These are phyloP conservation scores for Bambusicola thoracicus DNA, from an alignment of 2,113 vertebrate species.

Conservation along the genomic window DNA sequence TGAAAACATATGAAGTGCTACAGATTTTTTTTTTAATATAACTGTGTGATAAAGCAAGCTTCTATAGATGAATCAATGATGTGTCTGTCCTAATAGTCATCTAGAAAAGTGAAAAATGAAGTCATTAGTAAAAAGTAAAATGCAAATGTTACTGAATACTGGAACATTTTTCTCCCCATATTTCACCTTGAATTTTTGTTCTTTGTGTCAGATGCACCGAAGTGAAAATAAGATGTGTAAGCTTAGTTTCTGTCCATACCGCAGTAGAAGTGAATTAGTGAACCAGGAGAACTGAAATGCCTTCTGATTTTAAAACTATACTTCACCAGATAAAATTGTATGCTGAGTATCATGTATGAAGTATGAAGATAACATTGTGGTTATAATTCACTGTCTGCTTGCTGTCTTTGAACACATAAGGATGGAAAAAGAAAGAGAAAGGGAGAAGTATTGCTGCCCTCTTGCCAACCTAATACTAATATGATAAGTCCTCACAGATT, in stretches of 20 bases:
- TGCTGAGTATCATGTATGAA: background rate
- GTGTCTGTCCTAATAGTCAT: constrained; percentile 56
- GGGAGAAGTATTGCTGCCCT: background rate
- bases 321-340: background rate
- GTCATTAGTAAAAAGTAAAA: constrained; percentile 75
- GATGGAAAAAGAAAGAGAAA: background rate
- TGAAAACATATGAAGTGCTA: constrained; percentile 72
- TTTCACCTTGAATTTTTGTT: constrained; percentile 46
- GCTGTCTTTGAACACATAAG: background rate
- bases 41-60: constrained; percentile 58
- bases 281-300: background rate
- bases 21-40: constrained; percentile 63
- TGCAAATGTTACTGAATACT: constrained; percentile 70
- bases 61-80: constrained; percentile 70
- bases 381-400: background rate
- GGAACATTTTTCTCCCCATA: constrained; percentile 52
- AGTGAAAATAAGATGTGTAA: constrained; percentile 19
- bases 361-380: background rate
- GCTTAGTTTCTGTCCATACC: background rate
- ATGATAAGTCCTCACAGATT: background rate
- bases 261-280: background rate
- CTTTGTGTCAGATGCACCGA: background rate
- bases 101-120: constrained; percentile 75
- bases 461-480: background rate
- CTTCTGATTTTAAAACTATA: background rate